These are phyloP conservation scores for Diabrotica undecimpunctata DNA, from an alignment of 1,140 invertebrate species.

Conservation along the genomic window DNA sequence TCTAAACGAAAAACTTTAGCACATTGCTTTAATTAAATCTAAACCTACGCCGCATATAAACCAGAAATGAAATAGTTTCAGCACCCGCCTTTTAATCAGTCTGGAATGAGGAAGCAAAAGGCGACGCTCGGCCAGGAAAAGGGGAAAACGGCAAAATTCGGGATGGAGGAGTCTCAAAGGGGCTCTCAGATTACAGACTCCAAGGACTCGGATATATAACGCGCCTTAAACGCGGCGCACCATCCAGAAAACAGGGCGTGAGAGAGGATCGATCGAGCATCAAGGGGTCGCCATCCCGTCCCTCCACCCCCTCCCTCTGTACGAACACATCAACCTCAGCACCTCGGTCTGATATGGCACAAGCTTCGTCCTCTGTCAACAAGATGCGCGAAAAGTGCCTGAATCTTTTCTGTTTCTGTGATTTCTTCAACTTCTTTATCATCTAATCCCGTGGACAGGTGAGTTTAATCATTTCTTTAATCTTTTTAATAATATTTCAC, in stretches of 20 bases:
- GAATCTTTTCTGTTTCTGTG: background rate
- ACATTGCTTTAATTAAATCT: background rate
- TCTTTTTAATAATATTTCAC: no score
- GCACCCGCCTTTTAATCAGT: constrained; percentile 13
- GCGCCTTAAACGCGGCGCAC: constrained; percentile 33
- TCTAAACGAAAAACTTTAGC: background rate
- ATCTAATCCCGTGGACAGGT: no score
- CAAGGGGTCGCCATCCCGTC: constrained; percentile 32
- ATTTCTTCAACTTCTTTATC: background rate
- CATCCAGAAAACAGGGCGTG: constrained; percentile 45
- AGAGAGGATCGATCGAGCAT: constrained; percentile 45
- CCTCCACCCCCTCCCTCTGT: constrained; percentile 32
- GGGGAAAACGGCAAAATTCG: constrained; percentile 7
- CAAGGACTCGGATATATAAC: constrained; percentile 25
- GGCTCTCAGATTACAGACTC: constrained; percentile 32
- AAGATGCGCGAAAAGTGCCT: constrained; percentile 33
- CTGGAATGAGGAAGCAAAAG: constrained; percentile 21
- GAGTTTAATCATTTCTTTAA: no score
- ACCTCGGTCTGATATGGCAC: constrained; percentile 10
- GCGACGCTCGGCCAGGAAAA: constrained; percentile 18
- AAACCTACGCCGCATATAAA: background rate
- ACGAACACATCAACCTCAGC: constrained; percentile 27
- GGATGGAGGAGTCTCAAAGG: constrained; percentile 30
- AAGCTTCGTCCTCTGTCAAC: constrained; percentile 37
- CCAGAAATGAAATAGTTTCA: constrained; percentile 23